Conservation (phyloP, 2,113 vertebrate genomes). For the Poeciliopsis occidentalis region DNA sequence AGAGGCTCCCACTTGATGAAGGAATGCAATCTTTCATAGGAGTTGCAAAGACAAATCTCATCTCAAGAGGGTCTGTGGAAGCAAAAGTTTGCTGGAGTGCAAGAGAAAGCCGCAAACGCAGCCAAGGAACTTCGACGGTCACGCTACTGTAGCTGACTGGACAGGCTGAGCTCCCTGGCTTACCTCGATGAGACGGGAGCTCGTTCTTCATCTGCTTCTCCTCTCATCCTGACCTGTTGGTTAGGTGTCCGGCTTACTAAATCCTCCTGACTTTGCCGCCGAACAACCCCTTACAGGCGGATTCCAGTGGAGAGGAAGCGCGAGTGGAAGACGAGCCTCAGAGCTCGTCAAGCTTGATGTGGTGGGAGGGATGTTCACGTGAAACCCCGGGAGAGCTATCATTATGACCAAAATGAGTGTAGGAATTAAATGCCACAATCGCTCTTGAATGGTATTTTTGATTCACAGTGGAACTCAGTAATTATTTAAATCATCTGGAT, state of each 20-base stretch:
- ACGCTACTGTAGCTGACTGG: neutral
- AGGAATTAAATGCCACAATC: neutral
- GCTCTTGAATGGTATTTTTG: neutral
- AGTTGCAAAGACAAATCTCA: neutral
- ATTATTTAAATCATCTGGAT: neutral
- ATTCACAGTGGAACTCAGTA: neutral
- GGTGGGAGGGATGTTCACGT: neutral
- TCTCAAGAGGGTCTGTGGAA: neutral
- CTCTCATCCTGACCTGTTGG: neutral
- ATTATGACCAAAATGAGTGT: neutral
- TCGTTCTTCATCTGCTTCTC: neutral
- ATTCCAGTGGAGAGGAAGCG: neutral
- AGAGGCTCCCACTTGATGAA: neutral
- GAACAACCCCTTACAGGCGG: neutral
- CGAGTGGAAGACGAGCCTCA: neutral
- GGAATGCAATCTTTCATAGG: neutral
- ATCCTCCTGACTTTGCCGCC: neutral
- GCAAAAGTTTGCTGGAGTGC: neutral
- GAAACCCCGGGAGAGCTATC: neutral
- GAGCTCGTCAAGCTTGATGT: neutral
- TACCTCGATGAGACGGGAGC: neutral
- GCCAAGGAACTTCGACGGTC: neutral
- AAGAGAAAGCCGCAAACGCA: neutral
- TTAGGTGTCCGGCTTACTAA: neutral
- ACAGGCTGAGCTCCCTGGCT: neutral